Conservation (phyloP, 2,888 invertebrate genomes). For the Allophyes oxyacanthae region DNA sequence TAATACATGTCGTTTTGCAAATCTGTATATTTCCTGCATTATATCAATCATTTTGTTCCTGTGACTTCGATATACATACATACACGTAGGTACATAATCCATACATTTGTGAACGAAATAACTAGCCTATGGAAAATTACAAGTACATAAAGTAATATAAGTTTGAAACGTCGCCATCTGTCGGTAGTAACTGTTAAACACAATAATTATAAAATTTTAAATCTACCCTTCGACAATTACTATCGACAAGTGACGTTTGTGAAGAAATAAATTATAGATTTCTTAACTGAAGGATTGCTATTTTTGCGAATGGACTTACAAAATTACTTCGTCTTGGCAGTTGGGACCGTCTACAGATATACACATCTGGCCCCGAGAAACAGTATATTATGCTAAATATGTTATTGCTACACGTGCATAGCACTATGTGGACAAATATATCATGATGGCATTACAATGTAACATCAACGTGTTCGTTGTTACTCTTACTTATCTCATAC, state of each 20-base stretch:
- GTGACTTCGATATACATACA: slow-evolving; percentile 63
- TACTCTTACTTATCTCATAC: slow-evolving; percentile 11
- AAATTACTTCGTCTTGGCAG: slow-evolving; percentile 46
- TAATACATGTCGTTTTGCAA: slow-evolving; percentile 71
- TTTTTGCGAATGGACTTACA: slow-evolving; percentile 42
- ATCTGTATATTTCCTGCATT: slow-evolving; percentile 77
- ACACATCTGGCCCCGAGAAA: slow-evolving; percentile 34
- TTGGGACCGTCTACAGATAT: slow-evolving; percentile 26
- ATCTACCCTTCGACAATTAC: slow-evolving; percentile 26
- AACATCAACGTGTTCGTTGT: slow-evolving; percentile 6
- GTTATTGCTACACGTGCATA: slow-evolving; percentile 31
- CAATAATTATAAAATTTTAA: slow-evolving; percentile 39
- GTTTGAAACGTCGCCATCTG: slow-evolving; percentile 35
- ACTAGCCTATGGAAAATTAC: slow-evolving; percentile 64
- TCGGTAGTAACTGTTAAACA: slow-evolving; percentile 31
- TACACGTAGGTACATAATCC: slow-evolving; percentile 64
- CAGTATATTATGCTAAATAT: slow-evolving; percentile 49
- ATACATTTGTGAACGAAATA: slow-evolving; percentile 61
- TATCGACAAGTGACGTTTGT: slow-evolving; percentile 30
- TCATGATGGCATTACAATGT: slow-evolving; percentile 42
- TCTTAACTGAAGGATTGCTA: slow-evolving; percentile 18
- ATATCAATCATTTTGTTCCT: slow-evolving; percentile 69
- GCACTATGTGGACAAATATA: slow-evolving; percentile 42
- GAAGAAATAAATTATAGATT: slow-evolving; percentile 11
- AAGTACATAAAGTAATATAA: slow-evolving; percentile 54